These are phyloP conservation scores for Meganola albula DNA, from an alignment of 2,888 invertebrate genomes.

Conservation along the genomic window DNA sequence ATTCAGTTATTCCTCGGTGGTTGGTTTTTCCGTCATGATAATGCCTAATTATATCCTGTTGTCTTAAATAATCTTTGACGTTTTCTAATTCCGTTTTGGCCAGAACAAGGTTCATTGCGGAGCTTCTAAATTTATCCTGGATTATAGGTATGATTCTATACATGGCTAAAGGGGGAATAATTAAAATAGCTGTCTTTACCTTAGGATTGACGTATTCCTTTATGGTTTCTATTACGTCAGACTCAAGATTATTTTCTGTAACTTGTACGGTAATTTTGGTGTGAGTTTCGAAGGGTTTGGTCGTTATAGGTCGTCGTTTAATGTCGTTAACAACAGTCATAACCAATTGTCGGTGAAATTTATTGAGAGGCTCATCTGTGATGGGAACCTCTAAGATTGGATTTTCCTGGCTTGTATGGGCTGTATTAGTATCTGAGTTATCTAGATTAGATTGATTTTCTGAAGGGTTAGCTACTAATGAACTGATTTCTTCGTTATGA, in stretches of 20 bases:
- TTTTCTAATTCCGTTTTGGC: constrained; percentile 4
- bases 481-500: too few relatives aligned
- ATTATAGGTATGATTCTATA: constrained; percentile 6
- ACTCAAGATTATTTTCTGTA: background rate
- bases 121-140: constrained; percentile 8
- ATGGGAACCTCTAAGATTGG: constrained; percentile 11
- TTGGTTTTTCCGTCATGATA: constrained; percentile 14
- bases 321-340: background rate
- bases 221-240: background rate
- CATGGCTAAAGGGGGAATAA: constrained; percentile 1
- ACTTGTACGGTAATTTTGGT: too few relatives aligned
- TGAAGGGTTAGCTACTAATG: too few relatives aligned
- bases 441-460: too few relatives aligned
- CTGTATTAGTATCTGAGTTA: too few relatives aligned
- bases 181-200: background rate
- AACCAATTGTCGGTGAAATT: background rate
- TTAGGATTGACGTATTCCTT: too few relatives aligned
- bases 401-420: background rate
- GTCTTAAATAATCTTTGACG: background rate
- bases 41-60: constrained; percentile 5
- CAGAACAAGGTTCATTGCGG: constrained; percentile 9
- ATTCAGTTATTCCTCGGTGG: constrained; percentile 13
- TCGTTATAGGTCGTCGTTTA: background rate
- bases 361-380: constrained; percentile 5
- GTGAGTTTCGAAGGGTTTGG: background rate